These are phyloP conservation scores for Rhinella marina DNA, from an alignment of 2,797 vertebrate genomes.

Conservation along the genomic window DNA sequence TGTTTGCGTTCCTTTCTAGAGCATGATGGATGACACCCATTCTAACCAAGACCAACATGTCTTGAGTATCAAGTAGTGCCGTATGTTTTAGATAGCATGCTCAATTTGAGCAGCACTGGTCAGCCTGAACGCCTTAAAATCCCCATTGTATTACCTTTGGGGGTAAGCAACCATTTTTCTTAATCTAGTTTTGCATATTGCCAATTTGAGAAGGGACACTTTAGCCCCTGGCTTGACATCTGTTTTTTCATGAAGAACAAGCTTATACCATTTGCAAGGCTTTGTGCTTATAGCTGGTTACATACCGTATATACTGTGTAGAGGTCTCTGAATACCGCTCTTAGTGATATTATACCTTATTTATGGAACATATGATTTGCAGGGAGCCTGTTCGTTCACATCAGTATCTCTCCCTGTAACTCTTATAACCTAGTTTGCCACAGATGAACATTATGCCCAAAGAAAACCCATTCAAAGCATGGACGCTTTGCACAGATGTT, in stretches of 20 bases:
- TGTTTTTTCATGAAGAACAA: constrained; percentile 28
- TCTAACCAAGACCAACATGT: constrained; percentile 25
- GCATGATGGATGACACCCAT: constrained; percentile 52
- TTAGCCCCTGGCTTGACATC: constrained; percentile 45
- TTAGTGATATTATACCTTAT: neutral
- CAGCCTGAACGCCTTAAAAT: neutral
- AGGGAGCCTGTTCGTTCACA: neutral
- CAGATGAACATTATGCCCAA: neutral
- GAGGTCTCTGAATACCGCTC: neutral
- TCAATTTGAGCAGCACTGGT: neutral
- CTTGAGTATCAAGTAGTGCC: constrained; percentile 23
- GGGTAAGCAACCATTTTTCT: constrained; percentile 7
- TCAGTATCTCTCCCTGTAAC: neutral
- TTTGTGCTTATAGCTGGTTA: neutral
- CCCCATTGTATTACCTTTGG: neutral
- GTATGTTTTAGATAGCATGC: neutral
- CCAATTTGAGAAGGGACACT: neutral
- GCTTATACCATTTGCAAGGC: neutral
- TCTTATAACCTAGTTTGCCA: neutral
- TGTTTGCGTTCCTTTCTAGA: constrained; percentile 43
- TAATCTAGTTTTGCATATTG: neutral
- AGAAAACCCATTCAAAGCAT: neutral
- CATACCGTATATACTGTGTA: neutral
- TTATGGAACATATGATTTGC: constrained; percentile 4
- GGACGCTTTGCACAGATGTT: neutral